These are phyloP conservation scores for Apogon talboti DNA, from an alignment of 2,797 vertebrate species.

Conservation along the genomic window DNA sequence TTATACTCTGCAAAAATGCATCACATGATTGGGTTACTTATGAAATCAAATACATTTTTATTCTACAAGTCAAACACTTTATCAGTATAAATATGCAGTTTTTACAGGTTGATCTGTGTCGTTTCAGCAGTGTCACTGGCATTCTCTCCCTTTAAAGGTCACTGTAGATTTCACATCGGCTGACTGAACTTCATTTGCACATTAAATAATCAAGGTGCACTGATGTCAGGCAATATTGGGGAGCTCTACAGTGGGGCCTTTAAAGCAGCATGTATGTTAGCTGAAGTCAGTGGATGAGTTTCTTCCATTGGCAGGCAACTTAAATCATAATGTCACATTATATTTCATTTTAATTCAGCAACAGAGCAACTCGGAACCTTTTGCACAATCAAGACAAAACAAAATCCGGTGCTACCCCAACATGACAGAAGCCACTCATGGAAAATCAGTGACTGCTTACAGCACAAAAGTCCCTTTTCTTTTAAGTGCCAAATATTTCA, in stretches of 20 bases:
- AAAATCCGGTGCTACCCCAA: constrained; percentile 31
- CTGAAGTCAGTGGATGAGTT: constrained; percentile 26
- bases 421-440: constrained; percentile 7
- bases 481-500: constrained; percentile 26
- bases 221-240: background rate
- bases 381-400: constrained; percentile 27
- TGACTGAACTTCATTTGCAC: background rate
- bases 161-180: constrained; percentile 37
- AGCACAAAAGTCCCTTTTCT: constrained; percentile 30
- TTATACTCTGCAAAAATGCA: background rate
- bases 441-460: constrained; percentile 32
- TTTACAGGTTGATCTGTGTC: constrained; percentile 14
- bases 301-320: constrained; percentile 29
- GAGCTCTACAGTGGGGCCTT: constrained; percentile 12
- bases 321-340: constrained; percentile 30
- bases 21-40: constrained; percentile 1
- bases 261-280: constrained; percentile 10
- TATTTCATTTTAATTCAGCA: constrained; percentile 25
- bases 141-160: constrained; percentile 45
- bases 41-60: constrained; percentile 45
- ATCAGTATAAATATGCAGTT: constrained; percentile 64
- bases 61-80: constrained; percentile 51
- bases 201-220: constrained; percentile 31
- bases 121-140: constrained; percentile 16
- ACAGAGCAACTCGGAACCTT: constrained; percentile 28